These are phyloP conservation scores for Champsocephalus gunnari DNA, from an alignment of 2,797 vertebrate species.

Conservation along the genomic window DNA sequence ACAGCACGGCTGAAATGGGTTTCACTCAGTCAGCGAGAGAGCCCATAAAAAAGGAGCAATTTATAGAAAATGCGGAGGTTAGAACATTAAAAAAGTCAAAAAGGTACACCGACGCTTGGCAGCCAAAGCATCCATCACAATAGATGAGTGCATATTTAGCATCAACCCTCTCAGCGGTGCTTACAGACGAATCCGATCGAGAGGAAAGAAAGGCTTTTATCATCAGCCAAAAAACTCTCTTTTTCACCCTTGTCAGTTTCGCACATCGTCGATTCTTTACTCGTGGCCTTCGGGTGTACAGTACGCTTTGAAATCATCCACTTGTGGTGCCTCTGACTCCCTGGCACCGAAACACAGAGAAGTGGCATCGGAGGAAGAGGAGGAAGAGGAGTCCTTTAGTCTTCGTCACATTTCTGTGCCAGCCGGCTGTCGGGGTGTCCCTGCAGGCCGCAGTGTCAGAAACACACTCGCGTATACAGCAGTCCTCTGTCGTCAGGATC, in stretches of 20 bases:
- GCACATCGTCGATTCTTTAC: conserved; percentile 18
- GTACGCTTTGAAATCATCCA: conserved; percentile 45
- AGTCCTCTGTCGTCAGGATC: conserved; percentile 55
- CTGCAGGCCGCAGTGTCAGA: conserved; percentile 55
- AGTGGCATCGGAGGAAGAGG: conserved; percentile 32
- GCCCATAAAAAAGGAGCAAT: conserved; percentile 18
- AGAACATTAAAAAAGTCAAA: conserved; percentile 28
- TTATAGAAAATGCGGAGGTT: conserved; percentile 32
- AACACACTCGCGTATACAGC: conserved; percentile 34
- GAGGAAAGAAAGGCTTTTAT: conserved; percentile 46
- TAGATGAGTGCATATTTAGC: conserved; percentile 25
- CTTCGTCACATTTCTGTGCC: conserved; percentile 52
- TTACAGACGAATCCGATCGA: conserved; percentile 13
- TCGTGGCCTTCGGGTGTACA: conserved; percentile 23
- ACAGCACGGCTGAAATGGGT: conserved; percentile 29
- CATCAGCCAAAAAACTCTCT: conserved; percentile 22
- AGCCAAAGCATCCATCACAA: conserved; percentile 23
- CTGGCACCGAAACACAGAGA: conserved; percentile 16
- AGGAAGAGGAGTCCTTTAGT: conserved; percentile 51
- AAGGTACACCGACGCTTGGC: conserved; percentile 12
- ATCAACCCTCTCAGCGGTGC: conserved; percentile 23
- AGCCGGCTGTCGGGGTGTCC: conserved; percentile 63
- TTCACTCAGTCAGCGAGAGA: conserved; percentile 41
- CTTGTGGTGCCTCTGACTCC: conserved; percentile 43
- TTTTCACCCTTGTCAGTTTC: conserved; percentile 36